phyloP scores from a whole-genome alignment of 2,797 vertebrate species.

The Peromyscus nudipes region DNA sequence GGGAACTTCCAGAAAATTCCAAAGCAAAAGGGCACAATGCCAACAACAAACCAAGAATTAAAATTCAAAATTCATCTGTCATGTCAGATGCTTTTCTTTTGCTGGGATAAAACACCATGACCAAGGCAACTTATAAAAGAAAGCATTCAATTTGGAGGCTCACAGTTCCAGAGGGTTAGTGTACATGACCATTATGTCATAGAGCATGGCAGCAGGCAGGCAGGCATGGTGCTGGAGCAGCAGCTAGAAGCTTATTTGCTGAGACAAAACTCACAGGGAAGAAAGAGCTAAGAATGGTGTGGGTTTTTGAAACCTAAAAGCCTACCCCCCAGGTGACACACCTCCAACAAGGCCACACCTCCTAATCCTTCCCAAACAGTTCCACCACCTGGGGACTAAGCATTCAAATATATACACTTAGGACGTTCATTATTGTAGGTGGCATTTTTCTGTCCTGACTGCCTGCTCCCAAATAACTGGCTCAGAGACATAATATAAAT shows the following conservation, averaged over 20 bases:
- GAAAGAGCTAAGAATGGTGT: not conserved
- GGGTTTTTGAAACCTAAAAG: not conserved
- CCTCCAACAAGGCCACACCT: not conserved
- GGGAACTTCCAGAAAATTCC: not conserved
- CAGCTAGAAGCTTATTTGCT: not conserved
- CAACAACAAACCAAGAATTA: not conserved
- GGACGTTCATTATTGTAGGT: too few species aligned
- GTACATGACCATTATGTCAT: not conserved
- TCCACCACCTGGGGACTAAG: not conserved
- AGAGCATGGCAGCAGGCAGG: not conserved
- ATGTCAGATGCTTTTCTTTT: not conserved
- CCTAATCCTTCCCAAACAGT: not conserved
- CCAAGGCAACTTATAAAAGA: not conserved
- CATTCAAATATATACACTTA: not conserved
- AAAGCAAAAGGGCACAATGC: not conserved
- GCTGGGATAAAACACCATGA: not conserved
- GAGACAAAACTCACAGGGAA: not conserved
- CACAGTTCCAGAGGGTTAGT: not conserved
- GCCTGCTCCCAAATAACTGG: too few species aligned
- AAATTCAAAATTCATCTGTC: not conserved
- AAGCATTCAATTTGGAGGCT: not conserved
- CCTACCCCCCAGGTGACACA: not conserved
- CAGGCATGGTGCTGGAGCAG: too few species aligned
- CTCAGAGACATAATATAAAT: too few species aligned
- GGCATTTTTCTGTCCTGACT: too few species aligned